These are phyloP conservation scores for Clepsis dumicolana DNA, from an alignment of 2,888 invertebrate genomes.

Conservation along the genomic window DNA sequence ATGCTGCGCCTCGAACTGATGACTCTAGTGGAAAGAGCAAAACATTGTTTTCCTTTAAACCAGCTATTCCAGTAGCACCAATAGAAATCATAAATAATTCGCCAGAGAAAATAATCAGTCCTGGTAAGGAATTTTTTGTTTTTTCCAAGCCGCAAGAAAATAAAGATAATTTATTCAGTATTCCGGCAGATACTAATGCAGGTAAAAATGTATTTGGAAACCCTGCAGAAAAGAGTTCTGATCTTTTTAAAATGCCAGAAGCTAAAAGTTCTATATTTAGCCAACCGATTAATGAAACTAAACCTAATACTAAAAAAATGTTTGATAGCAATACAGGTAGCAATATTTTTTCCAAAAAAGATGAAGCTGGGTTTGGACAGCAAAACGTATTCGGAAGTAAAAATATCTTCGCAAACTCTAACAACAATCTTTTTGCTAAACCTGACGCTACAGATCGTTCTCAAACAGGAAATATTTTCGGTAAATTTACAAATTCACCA, in stretches of 20 bases:
- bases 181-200: conserved; percentile 9
- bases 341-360: conserved; percentile 40
- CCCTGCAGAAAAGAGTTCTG: conserved; percentile 49
- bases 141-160: conserved; percentile 77
- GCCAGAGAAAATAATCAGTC: conserved; percentile 62
- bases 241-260: conserved; percentile 46
- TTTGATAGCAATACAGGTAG: conserved; percentile 35
- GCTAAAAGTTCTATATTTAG: conserved; percentile 31
- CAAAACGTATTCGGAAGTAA: conserved; percentile 51
- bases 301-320: conserved; percentile 21
- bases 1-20: conserved; percentile 47
- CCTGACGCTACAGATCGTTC: conserved; percentile 47
- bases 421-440: conserved; percentile 44
- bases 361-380: conserved; percentile 20
- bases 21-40: conserved; percentile 50
- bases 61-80: conserved; percentile 71
- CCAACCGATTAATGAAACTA: conserved; percentile 25
- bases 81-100: conserved; percentile 66
- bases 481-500: conserved; percentile 53
- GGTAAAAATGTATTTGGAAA: conserved; percentile 51
- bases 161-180: conserved; percentile 49
- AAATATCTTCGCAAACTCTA: conserved; percentile 47
- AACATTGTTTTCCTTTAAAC: conserved; percentile 70
- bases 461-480: conserved; percentile 60
- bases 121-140: conserved; percentile 65